Conservation (phyloP, 64 coral and sea anemone species). For the Actinia tenebrosa region DNA sequence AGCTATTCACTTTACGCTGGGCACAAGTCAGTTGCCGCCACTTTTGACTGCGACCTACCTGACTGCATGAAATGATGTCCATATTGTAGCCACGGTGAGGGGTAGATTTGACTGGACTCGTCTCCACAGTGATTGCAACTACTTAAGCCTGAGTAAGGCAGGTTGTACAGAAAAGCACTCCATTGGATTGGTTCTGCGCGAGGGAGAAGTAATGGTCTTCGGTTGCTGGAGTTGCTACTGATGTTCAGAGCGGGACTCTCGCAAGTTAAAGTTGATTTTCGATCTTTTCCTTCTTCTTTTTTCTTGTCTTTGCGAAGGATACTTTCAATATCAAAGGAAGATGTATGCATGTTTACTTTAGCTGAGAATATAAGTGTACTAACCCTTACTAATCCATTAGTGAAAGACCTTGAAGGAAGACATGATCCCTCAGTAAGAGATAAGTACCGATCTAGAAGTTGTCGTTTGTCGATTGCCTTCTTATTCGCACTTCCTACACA, state of each 20-base stretch:
- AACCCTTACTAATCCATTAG: conserved; percentile 25
- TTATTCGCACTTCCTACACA: conserved; percentile 81
- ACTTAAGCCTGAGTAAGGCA: background rate
- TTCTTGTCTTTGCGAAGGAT: conserved; percentile 68
- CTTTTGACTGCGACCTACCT: background rate
- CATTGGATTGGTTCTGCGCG: conserved; percentile 53
- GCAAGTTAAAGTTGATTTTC: conserved; percentile 22
- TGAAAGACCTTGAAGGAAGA: background rate
- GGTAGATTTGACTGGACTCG: background rate
- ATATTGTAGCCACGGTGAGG: conserved; percentile 26
- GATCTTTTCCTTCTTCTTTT: conserved; percentile 29
- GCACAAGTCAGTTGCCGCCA: no score
- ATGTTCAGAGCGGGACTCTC: background rate
- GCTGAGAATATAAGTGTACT: background rate
- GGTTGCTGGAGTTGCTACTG: background rate
- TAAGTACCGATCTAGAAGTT: conserved; percentile 33
- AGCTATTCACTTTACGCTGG: no score
- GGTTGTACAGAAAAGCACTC: conserved; percentile 23
- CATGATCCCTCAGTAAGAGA: background rate
- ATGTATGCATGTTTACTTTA: conserved; percentile 56
- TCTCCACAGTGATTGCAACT: conserved; percentile 24
- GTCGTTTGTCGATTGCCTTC: conserved; percentile 57
- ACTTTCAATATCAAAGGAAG: conserved; percentile 68
- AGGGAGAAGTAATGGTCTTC: conserved; percentile 75
- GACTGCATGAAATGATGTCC: conserved; percentile 18